Evolutionary conservation across 2,888 invertebrate species (phyloP).

Genomic region (Drosophila colorata): DNA sequence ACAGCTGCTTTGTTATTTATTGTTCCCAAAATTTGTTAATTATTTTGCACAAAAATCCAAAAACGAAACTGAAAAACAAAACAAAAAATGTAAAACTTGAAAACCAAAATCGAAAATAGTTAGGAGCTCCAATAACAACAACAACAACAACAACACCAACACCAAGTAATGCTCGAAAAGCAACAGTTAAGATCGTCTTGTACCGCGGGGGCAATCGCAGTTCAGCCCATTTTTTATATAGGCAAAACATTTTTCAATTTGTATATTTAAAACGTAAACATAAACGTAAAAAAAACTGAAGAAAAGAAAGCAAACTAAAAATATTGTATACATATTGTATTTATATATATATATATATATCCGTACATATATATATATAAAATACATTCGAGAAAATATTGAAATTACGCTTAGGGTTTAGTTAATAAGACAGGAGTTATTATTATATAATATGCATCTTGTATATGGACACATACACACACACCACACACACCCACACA

Average conservation of each 20-base stretch:
- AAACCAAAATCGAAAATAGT: constrained; percentile 11
- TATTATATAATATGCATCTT: constrained; percentile 72
- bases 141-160: constrained; percentile 5
- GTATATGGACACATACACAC: constrained; percentile 53
- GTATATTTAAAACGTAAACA: constrained; percentile 27
- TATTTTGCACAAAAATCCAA: constrained; percentile 51
- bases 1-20: constrained; percentile 65
- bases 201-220: background rate
- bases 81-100: background rate
- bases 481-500: constrained; percentile 16
- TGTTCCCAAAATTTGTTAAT: constrained; percentile 50
- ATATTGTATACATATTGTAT: constrained; percentile 51
- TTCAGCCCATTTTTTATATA: constrained; percentile 4
- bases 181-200: constrained; percentile 3
- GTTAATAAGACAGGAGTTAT: constrained; percentile 65
- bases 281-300: background rate
- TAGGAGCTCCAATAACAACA: constrained; percentile 2
- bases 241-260: constrained; percentile 17
- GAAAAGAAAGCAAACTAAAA: background rate
- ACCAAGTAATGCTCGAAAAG: constrained; percentile 13
- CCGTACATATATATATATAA: constrained; percentile 13
- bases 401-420: constrained; percentile 69
- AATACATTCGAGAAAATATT: constrained; percentile 46
- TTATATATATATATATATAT: constrained; percentile 21
- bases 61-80: background rate